Percentiles rank a stretch among this genome's conserved stretches.
Evolutionary conservation across 2,888 invertebrate species (phyloP).

Genomic region (Lordiphosa andalusiaca): DNA sequence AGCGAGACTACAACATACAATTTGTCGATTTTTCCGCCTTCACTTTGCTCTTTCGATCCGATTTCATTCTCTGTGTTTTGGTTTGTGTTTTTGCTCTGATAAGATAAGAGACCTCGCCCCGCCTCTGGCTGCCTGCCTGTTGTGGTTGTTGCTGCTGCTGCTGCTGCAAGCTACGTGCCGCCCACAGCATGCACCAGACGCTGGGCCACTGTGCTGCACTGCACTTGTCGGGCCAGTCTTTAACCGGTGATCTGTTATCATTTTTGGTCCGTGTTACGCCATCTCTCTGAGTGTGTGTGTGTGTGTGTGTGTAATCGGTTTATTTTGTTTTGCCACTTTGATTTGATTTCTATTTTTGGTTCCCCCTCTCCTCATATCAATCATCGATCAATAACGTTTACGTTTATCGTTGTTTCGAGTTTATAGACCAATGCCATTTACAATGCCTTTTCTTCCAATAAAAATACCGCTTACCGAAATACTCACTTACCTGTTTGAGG

Average conservation of each 20-base stretch:
- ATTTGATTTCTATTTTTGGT: slow-evolving; percentile 4
- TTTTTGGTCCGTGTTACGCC: too few relatives aligned
- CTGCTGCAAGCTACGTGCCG: slow-evolving; percentile 47
- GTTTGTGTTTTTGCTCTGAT: slow-evolving; percentile 37
- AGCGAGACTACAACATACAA: slow-evolving; percentile 25
- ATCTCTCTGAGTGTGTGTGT: not conserved
- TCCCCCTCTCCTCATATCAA: slow-evolving; percentile 16
- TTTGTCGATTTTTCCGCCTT: slow-evolving; percentile 43
- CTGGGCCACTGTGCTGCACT: not conserved
- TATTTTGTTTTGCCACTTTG: not conserved
- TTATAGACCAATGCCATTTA: slow-evolving; percentile 35
- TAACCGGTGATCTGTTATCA: not conserved
- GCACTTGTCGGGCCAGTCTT: slow-evolving; percentile 2
- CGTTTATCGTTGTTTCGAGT: slow-evolving; percentile 13
- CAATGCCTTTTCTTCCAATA: slow-evolving; percentile 25
- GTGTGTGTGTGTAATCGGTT: too few relatives aligned
- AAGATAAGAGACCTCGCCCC: slow-evolving; percentile 55
- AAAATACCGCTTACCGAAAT: slow-evolving; percentile 17
- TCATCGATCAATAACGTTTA: slow-evolving; percentile 9
- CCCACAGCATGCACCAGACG: slow-evolving; percentile 42
- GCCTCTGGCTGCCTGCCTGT: slow-evolving; percentile 1
- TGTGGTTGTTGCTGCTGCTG: slow-evolving; percentile 5
- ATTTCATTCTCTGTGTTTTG: slow-evolving; percentile 18
- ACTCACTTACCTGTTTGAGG: slow-evolving; percentile 9
- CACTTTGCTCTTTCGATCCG: slow-evolving; percentile 26